Evolutionary conservation across 1,140 invertebrate genomes (phyloP).

Genomic region (Hycleus cichorii): DNA sequence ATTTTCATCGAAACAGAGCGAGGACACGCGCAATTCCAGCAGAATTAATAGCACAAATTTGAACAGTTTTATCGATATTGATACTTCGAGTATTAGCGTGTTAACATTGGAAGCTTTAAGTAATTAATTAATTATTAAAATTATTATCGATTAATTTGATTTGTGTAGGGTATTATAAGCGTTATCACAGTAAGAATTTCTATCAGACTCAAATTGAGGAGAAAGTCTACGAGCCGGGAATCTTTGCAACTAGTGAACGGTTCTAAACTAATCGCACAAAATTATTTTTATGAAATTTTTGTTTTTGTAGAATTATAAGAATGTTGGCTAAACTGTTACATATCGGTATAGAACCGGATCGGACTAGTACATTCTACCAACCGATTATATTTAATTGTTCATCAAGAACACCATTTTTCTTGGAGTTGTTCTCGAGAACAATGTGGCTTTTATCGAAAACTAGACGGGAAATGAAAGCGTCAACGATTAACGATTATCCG

Average conservation of each 20-base stretch:
- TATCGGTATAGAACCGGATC: slow-evolving; percentile 27
- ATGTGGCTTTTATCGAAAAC: slow-evolving; percentile 38
- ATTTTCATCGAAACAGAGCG: slow-evolving; percentile 9
- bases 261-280: slow-evolving; percentile 1
- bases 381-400: slow-evolving; percentile 31
- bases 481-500: slow-evolving; percentile 28
- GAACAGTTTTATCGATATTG: neutral
- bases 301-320: slow-evolving; percentile 26
- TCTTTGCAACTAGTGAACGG: slow-evolving; percentile 31
- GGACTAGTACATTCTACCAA: slow-evolving; percentile 30
- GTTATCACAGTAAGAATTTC: slow-evolving; percentile 29
- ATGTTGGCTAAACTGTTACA: slow-evolving; percentile 31
- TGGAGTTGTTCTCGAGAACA: slow-evolving; percentile 34
- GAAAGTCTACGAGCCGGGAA: slow-evolving; percentile 28
- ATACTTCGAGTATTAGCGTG: slow-evolving; percentile 11
- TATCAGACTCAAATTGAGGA: slow-evolving; percentile 34
- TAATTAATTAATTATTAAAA: slow-evolving; percentile 8
- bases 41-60: neutral
- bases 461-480: slow-evolving; percentile 36
- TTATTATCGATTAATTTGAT: neutral
- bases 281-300: neutral
- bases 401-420: slow-evolving; percentile 29
- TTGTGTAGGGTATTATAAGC: slow-evolving; percentile 30
- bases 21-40: neutral
- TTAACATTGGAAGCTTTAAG: slow-evolving; percentile 26